A percentile compares a stretch with the other conserved stretches of the same genome.
These are phyloP conservation scores for Todus mexicanus DNA, from an alignment of 2,797 vertebrate species.

Conservation along the genomic window DNA sequence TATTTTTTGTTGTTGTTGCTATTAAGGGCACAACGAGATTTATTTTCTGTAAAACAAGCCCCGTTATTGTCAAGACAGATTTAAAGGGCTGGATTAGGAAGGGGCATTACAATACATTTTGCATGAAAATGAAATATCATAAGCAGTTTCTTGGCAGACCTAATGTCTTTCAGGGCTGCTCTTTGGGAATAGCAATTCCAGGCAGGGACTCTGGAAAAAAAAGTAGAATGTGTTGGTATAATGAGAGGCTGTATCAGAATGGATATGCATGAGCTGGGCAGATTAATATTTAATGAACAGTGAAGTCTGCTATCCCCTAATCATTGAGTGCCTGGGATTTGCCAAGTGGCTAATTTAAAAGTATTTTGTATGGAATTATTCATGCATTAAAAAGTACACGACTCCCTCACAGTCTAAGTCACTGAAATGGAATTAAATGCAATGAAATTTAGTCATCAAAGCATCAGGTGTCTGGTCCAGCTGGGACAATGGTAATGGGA, in stretches of 20 bases:
- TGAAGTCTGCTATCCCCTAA: slow-evolving; percentile 41
- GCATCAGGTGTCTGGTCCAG: neutral
- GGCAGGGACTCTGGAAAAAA: neutral
- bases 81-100: neutral
- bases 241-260: neutral
- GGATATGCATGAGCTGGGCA: neutral
- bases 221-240: neutral
- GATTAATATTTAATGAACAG: slow-evolving; percentile 56
- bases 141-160: slow-evolving; percentile 10
- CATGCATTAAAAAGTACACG: neutral
- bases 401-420: neutral
- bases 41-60: neutral
- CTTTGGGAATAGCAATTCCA: slow-evolving; percentile 35
- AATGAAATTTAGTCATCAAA: neutral
- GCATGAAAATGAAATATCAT: slow-evolving; percentile 3
- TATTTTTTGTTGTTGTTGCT: neutral
- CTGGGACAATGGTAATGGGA: neutral
- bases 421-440: neutral
- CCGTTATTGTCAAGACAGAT: neutral
- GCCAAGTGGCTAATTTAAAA: slow-evolving; percentile 45
- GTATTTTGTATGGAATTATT: slow-evolving; percentile 47
- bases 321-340: slow-evolving; percentile 39
- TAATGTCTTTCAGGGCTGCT: neutral
- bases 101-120: neutral
- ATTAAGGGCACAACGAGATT: neutral